Base-by-base conservation (phyloP, 1,140 invertebrate species). In the Drosophila virilis region DNA sequence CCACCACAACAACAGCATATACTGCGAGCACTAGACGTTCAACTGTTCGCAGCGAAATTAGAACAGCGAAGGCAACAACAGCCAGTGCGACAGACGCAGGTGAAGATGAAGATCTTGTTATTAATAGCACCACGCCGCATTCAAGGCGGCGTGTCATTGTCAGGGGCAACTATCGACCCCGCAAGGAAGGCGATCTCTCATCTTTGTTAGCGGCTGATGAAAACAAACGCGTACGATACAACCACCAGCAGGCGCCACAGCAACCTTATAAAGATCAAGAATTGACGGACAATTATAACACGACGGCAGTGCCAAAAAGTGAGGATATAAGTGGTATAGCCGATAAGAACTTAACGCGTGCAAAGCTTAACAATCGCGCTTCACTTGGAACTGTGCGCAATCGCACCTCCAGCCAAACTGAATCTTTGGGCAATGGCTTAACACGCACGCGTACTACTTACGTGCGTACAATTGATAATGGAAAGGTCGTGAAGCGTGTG, bases 391-490 rank as follows among this genome's bases (percentile, higher is more conserved):
- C 54, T 0, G 68, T 65, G 2, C 80, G 70, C 7, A 84, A 89
- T 40, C 69, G 85, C 13, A 90, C 80, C 6, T 67, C 62, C 32
- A 89, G 70, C 7, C 78, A 80, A 9, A 78, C 68, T 0, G 80
- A 91, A 8, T 61, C 48, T 4, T 28, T 91, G n/a, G 82, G 74
- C 12, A 86, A 83, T 15, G 79, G 86, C 10, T 45, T 83, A 4
- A 86, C 88, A 0, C 83, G 80, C 6, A 91, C 86, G 2, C 78
- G 73, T 52, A 91, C 85, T 13, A 90, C 86, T 6, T 77, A 74
- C 48, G 67, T 78, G 1, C 77, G 83, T 8, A 90, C 80, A 1
- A 42, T 88, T 0, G 74, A 80, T 48, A 57, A 37, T 1, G 78
- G 77, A n/a, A 91, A 91, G 17, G 74, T 78, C 1, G 69, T 91